Percentiles rank a stretch among this genome's conserved stretches.
Evolutionary conservation across 1,140 invertebrate species (phyloP).

Genomic region (Hylyphantes graminicola): DNA sequence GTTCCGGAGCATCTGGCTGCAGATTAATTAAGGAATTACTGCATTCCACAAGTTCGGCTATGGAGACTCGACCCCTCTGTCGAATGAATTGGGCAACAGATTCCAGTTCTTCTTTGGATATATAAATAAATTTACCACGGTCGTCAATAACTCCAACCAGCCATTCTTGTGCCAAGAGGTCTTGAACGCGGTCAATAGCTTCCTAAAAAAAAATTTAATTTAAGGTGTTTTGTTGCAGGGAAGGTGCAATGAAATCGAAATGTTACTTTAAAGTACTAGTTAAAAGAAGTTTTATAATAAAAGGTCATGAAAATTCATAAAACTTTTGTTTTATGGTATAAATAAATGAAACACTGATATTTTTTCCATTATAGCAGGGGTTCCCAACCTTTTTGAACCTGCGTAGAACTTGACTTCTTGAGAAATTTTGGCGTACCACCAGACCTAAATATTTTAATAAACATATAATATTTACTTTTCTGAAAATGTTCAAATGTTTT

Average conservation of each 20-base stretch:
- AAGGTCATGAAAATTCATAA: no score
- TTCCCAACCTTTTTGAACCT: no score
- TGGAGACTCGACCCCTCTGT: slow-evolving; percentile 93
- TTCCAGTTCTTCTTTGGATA: slow-evolving; percentile 89
- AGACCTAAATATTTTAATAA: no score
- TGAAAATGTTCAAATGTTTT: no score
- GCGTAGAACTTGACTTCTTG: no score
- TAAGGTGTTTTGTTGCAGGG: background rate
- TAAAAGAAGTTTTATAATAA: background rate
- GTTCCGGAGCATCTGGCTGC: slow-evolving; percentile 64
- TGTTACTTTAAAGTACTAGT: background rate
- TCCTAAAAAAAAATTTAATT: slow-evolving; percentile 65
- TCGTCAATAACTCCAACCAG: slow-evolving; percentile 95
- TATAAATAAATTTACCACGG: slow-evolving; percentile 98
- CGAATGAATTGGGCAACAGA: slow-evolving; percentile 95
- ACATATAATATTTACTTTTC: no score
- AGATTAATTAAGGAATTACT: slow-evolving; percentile 95
- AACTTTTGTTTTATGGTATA: no score
- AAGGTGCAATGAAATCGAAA: no score
- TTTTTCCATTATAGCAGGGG: no score
- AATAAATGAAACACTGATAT: no score
- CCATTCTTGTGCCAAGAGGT: slow-evolving; percentile 81
- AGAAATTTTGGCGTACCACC: no score
- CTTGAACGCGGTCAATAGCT: slow-evolving; percentile 78
- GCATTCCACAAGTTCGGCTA: slow-evolving; percentile 91